phyloP scores from a whole-genome alignment of 2,797 vertebrate genomes.

The Rhincodon typus region DNA sequence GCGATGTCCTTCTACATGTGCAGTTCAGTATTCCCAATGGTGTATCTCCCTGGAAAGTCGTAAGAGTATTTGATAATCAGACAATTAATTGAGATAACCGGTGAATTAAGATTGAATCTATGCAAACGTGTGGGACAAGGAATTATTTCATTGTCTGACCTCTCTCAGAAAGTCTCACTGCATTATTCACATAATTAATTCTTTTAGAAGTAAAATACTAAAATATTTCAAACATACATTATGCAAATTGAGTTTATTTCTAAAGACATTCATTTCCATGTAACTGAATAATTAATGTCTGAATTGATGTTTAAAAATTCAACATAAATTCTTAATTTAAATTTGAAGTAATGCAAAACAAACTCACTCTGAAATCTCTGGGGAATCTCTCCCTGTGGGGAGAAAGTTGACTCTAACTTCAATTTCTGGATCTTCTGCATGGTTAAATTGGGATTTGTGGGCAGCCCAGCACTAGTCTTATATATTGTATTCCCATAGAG shows the following conservation, averaged over 20 bases:
- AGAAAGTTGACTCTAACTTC: neutral
- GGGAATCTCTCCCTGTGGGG: neutral
- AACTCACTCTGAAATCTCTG: neutral
- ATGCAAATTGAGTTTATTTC: constrained; percentile 28
- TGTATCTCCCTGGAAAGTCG: neutral
- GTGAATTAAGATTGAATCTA: neutral
- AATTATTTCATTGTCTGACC: neutral
- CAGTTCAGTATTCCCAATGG: neutral
- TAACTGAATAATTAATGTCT: constrained; percentile 32
- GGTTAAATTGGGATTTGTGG: neutral
- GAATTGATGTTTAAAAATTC: constrained; percentile 25
- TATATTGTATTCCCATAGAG: neutral
- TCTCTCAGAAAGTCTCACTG: neutral
- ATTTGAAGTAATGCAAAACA: constrained; percentile 21
- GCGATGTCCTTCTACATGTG: neutral
- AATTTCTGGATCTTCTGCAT: neutral
- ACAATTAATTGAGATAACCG: neutral
- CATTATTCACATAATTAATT: neutral
- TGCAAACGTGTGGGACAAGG: neutral
- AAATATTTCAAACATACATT: constrained; percentile 31
- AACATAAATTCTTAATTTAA: constrained; percentile 30
- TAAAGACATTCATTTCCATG: constrained; percentile 34
- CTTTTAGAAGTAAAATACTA: neutral
- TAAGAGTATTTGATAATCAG: neutral
- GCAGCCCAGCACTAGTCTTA: neutral